Evolutionary conservation across 1,140 invertebrate species (phyloP), one percentile per base, ranked within the genome.

Genomic region (Papilio polyxenes): DNA sequence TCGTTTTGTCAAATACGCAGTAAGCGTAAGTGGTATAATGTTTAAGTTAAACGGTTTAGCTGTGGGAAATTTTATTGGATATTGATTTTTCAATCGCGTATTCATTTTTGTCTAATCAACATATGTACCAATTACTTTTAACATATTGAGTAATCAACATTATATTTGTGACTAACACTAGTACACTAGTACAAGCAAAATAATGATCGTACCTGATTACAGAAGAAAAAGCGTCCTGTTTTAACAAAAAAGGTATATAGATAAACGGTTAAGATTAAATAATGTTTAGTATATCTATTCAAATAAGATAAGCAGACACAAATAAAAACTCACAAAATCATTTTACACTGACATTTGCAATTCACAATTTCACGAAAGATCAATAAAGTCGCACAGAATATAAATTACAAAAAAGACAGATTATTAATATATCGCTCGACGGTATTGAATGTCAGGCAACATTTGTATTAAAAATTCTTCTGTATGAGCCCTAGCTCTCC

Each of bases 111-210:
- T 13, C 62, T 31, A 31, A 65, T 31, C 62, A 23, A 10, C n/a
- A 76, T 76, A 31, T 53, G 9, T 49, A 51, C 44, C 44, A 20
- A 40, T 13, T 51, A 76, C 17, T 76, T 44, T 53, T 76, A 76
- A 51, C 75, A 76, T 76, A 53, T 76, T 76, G 75, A 76, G 75
- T 76, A 76, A 49, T 48, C 49, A 76, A 76, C 51, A 31, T 31
- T 31, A 48, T 11, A 76, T 76, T 23, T 49, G 75, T 53, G 49
- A 20, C n/a, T n/a, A 76, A n/a, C 13, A 76, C 20, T 31, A 23
- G 56, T 53, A 53, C 23, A 31, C 23, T 65, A 65, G 59, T 65
- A 56, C 53, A 56, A 65, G 11, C 59, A 20, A 65, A 65, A 31
- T 65, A 65, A 37, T 31, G 4, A 31, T 65, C 62, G 23, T 65